Evolutionary conservation across 2,113 vertebrate species (phyloP).

Genomic region (Ammodytes dubius): DNA sequence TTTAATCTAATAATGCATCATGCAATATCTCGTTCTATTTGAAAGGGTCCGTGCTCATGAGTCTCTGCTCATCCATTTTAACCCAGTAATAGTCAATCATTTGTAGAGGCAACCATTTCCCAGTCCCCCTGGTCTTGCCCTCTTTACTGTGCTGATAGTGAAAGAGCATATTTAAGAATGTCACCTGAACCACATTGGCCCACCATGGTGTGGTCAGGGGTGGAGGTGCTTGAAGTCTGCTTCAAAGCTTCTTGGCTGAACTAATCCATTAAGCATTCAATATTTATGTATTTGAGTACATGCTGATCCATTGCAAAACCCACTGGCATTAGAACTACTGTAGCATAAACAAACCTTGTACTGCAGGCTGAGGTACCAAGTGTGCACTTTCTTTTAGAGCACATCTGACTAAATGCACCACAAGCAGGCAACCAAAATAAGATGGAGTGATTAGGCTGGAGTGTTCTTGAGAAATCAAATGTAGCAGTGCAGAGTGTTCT

Average conservation of each 20-base stretch:
- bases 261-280: slow-evolving; percentile 53
- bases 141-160: slow-evolving; percentile 21
- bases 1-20: slow-evolving; percentile 16
- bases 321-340: not conserved
- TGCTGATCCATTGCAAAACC: slow-evolving; percentile 54
- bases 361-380: not conserved
- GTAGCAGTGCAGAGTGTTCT: not conserved
- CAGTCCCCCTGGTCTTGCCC: slow-evolving; percentile 11
- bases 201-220: not conserved
- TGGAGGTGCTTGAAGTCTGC: slow-evolving; percentile 45
- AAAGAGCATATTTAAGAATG: slow-evolving; percentile 65
- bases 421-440: slow-evolving; percentile 20
- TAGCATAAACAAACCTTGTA: slow-evolving; percentile 47
- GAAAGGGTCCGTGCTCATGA: not conserved
- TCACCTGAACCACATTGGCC: slow-evolving; percentile 38
- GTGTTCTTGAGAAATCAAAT: not conserved
- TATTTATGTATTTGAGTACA: slow-evolving; percentile 53
- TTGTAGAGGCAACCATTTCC: slow-evolving; percentile 2
- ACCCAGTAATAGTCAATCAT: not conserved
- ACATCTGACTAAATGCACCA: slow-evolving; percentile 40
- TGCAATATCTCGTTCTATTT: not conserved
- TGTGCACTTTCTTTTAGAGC: not conserved
- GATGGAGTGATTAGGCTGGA: not conserved
- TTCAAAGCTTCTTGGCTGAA: slow-evolving; percentile 53
- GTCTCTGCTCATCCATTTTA: slow-evolving; percentile 9